Conservation (phyloP, 2,113 vertebrate species). For the Trichechus manatus region DNA sequence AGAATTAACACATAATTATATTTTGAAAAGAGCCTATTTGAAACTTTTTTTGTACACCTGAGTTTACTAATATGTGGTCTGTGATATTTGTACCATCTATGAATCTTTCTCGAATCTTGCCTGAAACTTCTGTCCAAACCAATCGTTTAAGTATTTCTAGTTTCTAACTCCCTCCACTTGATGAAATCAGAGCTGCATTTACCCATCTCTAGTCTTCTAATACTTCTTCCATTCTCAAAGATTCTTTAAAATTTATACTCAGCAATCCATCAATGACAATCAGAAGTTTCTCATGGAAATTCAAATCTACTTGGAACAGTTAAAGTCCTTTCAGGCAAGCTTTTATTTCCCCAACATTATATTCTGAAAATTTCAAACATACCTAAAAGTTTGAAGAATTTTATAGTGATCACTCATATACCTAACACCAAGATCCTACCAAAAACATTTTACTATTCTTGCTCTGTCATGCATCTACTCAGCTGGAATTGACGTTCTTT, state of each 20-base stretch:
- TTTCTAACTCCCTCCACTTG: not conserved
- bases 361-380: constrained; percentile 36
- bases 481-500: not conserved
- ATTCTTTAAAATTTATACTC: not conserved
- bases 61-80: not conserved
- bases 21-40: not conserved
- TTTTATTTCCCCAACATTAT: constrained; percentile 60
- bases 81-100: not conserved
- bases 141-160: constrained; percentile 41
- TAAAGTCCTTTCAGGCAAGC: constrained; percentile 12
- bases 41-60: not conserved
- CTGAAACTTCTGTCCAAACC: not conserved
- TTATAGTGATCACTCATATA: not conserved
- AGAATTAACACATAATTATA: not conserved
- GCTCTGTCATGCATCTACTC: not conserved
- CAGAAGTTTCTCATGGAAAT: not conserved
- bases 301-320: constrained; percentile 12
- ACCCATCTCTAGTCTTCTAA: not conserved
- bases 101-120: not conserved
- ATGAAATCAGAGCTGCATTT: not conserved
- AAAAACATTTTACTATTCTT: not conserved
- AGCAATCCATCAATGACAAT: constrained; percentile 27
- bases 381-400: not conserved
- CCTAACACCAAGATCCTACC: not conserved
- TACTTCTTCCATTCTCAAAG: not conserved